phyloP scores from a whole-genome alignment of 1,140 invertebrate genomes.

The Aphelenchoides fujianensis region DNA sequence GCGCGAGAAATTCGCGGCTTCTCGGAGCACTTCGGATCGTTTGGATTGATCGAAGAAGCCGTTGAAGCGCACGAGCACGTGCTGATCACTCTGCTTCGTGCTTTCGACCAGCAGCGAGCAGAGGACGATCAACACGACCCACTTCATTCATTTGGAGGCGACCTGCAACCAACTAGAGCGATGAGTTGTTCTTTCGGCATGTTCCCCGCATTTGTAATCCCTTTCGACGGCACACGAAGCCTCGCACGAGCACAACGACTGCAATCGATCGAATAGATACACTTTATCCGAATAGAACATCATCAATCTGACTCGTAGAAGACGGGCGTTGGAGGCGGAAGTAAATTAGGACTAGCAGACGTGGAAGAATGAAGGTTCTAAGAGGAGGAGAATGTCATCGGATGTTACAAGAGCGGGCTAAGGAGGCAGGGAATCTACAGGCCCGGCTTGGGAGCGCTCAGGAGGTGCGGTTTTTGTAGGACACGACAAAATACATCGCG shows the following conservation, averaged over 20 bases:
- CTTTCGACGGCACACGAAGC: not conserved
- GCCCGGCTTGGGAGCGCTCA: too few relatives aligned
- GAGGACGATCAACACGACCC: not conserved
- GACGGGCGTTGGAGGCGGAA: not conserved
- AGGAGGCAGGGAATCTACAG: too few relatives aligned
- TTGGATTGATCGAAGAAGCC: slow-evolving; percentile 1
- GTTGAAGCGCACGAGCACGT: not conserved
- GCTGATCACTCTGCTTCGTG: not conserved
- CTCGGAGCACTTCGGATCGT: not conserved
- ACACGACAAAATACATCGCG: too few relatives aligned
- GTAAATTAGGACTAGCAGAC: not conserved
- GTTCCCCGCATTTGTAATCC: too few relatives aligned
- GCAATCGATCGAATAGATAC: not conserved
- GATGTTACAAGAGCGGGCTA: too few relatives aligned
- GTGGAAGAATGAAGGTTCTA: too few relatives aligned
- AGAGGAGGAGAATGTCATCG: too few relatives aligned
- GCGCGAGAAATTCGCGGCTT: too few relatives aligned
- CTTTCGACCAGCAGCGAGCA: not conserved
- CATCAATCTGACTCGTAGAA: not conserved
- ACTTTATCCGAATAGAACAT: not conserved
- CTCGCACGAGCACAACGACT: too few relatives aligned
- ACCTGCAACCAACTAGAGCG: not conserved
- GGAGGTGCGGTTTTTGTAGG: too few relatives aligned
- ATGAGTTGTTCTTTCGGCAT: too few relatives aligned
- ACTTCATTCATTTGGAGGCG: slow-evolving; percentile 6